phyloP scores from a whole-genome alignment of 2,888 invertebrate genomes.

The Lepidocyrtinus sp. region DNA sequence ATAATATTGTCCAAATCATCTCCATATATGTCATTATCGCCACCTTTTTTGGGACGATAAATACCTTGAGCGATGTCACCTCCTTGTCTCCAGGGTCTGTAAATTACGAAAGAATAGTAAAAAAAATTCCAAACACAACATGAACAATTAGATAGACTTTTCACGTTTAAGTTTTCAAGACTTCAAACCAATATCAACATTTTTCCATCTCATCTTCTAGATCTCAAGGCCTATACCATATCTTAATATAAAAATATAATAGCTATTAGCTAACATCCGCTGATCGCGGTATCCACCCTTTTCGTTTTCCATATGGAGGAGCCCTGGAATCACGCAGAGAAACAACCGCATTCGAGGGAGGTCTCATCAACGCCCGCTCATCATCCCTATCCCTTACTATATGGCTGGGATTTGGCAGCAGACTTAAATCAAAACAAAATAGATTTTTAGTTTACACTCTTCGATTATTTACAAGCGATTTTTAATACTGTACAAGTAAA shows the following conservation, averaged over 20 bases:
- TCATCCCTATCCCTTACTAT: conserved; percentile 92
- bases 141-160: too few species aligned
- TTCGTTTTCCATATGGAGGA: conserved; percentile 95
- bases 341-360: conserved; percentile 76
- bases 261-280: conserved; percentile 76
- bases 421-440: conserved; percentile 74
- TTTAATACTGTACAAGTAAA: too few species aligned
- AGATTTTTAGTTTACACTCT: too few species aligned
- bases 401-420: conserved; percentile 90
- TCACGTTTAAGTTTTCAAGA: too few species aligned
- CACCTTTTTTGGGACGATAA: conserved; percentile 88
- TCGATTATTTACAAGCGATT: too few species aligned
- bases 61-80: conserved; percentile 90
- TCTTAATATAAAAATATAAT: too few species aligned
- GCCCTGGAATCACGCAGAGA: conserved; percentile 86
- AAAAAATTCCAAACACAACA: too few species aligned
- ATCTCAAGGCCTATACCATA: too few species aligned
- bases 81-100: conserved; percentile 89
- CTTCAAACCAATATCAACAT: not conserved
- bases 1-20: conserved; percentile 91
- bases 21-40: conserved; percentile 92
- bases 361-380: conserved; percentile 78
- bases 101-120: conserved; percentile 16
- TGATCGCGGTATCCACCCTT: conserved; percentile 92
- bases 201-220: not conserved